Conservation (phyloP, 2,113 vertebrate genomes). For the Istiophorus platypterus region DNA sequence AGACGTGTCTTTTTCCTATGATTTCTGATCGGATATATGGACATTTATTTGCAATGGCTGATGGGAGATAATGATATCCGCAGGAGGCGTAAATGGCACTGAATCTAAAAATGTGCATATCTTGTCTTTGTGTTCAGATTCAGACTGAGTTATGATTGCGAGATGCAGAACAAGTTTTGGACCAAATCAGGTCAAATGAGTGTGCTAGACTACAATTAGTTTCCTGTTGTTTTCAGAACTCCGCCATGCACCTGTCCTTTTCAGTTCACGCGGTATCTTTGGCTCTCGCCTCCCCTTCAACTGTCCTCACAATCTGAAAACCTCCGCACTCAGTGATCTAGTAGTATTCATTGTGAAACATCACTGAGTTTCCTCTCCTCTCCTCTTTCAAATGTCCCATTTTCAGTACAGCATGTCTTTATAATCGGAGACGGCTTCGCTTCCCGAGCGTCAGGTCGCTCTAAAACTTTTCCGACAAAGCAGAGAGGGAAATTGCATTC, state of each 20-base stretch:
- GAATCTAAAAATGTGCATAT: neutral
- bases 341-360: neutral
- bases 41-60: neutral
- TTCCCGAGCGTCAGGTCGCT: slow-evolving; percentile 54
- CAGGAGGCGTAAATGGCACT: neutral
- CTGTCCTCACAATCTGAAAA: neutral
- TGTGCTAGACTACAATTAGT: neutral
- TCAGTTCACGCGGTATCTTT: neutral
- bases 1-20: neutral
- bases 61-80: neutral
- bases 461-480: slow-evolving; percentile 76
- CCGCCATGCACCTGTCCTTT: neutral
- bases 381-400: slow-evolving; percentile 50
- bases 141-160: neutral
- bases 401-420: slow-evolving; percentile 51
- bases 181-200: neutral
- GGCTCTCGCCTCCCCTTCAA: neutral
- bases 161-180: neutral
- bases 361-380: neutral
- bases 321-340: neutral
- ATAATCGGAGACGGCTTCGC: slow-evolving; percentile 62
- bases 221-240: neutral
- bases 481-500: slow-evolving; percentile 72
- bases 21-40: neutral
- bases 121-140: neutral